Percentiles rank a stretch among this genome's conserved stretches.
phyloP scores from a whole-genome alignment of 2,797 vertebrate species.

The Atherinosoma microstoma region DNA sequence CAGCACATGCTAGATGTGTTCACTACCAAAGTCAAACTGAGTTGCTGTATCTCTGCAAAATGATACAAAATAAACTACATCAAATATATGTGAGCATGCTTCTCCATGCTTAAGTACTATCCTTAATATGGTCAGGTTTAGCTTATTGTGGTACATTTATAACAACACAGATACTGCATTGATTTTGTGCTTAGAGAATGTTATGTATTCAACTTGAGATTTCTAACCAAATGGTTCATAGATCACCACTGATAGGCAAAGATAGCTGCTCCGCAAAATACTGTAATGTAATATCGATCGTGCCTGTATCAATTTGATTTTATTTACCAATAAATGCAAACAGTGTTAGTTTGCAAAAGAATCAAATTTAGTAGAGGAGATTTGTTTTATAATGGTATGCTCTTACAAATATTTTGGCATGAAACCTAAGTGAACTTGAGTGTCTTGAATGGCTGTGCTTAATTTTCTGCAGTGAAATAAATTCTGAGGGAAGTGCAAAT shows the following conservation, averaged over 20 bases:
- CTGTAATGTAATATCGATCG: slow-evolving; percentile 26
- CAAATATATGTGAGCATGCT: slow-evolving; percentile 8
- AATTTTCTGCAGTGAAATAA: neutral
- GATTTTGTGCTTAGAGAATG: slow-evolving; percentile 39
- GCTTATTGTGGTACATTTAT: slow-evolving; percentile 32
- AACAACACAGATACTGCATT: slow-evolving; percentile 25
- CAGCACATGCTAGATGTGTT: slow-evolving; percentile 20
- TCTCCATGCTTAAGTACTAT: slow-evolving; percentile 14
- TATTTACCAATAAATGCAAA: slow-evolving; percentile 19
- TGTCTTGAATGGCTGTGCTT: neutral
- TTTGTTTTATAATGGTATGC: neutral
- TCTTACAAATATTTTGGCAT: neutral
- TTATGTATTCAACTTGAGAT: slow-evolving; percentile 29
- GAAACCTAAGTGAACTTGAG: neutral
- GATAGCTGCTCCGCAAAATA: slow-evolving; percentile 31
- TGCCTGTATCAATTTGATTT: slow-evolving; percentile 6
- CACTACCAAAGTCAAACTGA: slow-evolving; percentile 11
- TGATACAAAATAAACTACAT: slow-evolving; percentile 9
- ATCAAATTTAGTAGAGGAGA: accelerated
- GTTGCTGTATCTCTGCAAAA: slow-evolving; percentile 25
- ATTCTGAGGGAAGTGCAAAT: neutral
- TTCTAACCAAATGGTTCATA: slow-evolving; percentile 18
- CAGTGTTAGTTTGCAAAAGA: neutral
- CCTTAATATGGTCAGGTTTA: slow-evolving; percentile 16
- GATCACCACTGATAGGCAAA: slow-evolving; percentile 23